A percentile compares a stretch with the other conserved stretches of the same genome.
Evolutionary conservation across 1,140 invertebrate species (phyloP).

Genomic region (Propsilocerus akamusi): DNA sequence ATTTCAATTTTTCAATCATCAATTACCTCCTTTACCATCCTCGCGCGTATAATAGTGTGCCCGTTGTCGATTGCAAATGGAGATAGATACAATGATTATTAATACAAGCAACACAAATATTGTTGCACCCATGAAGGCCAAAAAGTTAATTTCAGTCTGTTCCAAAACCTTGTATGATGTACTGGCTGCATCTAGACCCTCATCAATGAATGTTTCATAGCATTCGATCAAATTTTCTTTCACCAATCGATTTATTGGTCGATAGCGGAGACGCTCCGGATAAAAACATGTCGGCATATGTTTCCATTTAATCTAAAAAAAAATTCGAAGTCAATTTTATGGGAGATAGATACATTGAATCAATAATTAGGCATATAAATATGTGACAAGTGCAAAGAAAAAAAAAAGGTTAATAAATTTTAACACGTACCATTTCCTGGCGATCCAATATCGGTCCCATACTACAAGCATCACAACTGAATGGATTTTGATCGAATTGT

Average conservation of each 20-base stretch:
- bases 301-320: not conserved
- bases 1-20: too few species aligned
- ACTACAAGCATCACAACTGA: conserved; percentile 34
- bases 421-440: not conserved
- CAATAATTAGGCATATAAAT: not conserved
- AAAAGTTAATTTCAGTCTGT: not conserved
- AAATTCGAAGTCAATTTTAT: not conserved
- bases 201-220: not conserved
- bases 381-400: not conserved
- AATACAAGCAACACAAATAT: not conserved
- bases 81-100: not conserved
- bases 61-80: not conserved
- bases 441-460: conserved; percentile 10
- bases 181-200: not conserved
- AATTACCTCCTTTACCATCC: conserved; percentile 1
- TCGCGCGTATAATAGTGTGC: not conserved
- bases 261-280: not conserved
- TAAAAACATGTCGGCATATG: not conserved
- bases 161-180: not conserved
- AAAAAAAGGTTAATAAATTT: not conserved
- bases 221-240: not conserved
- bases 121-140: not conserved
- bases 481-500: conserved; percentile 31
- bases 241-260: not conserved
- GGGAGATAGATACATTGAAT: not conserved